phyloP scores from a whole-genome alignment of 2,797 vertebrate species.

The Poeciliopsis infans region DNA sequence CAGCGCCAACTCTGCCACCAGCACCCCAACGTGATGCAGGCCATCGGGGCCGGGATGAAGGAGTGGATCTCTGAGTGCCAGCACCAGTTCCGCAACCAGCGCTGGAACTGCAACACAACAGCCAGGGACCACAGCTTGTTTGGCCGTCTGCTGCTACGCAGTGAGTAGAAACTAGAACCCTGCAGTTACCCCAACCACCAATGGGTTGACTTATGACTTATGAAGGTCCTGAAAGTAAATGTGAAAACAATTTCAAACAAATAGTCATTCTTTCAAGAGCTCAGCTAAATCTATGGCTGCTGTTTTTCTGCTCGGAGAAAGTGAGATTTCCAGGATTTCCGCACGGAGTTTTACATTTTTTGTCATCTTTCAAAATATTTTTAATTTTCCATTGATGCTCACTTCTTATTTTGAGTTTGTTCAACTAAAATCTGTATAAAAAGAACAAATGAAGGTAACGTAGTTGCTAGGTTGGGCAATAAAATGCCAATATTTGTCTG shows the following conservation, averaged over 20 bases:
- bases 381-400: too few species aligned
- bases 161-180: constrained; percentile 78
- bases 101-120: constrained; percentile 94
- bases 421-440: too few species aligned
- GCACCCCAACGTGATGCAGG: constrained; percentile 90
- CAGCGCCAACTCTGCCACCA: constrained; percentile 95
- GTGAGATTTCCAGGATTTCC: too few species aligned
- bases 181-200: not conserved
- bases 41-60: constrained; percentile 88
- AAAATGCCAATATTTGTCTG: too few species aligned
- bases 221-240: not conserved
- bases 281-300: constrained; percentile 20
- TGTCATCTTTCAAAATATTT: too few species aligned
- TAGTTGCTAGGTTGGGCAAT: too few species aligned
- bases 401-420: too few species aligned
- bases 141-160: constrained; percentile 88
- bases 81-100: constrained; percentile 93
- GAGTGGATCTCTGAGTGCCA: constrained; percentile 96
- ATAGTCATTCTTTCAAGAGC: constrained; percentile 1
- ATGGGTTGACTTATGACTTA: constrained; percentile 15
- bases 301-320: too few species aligned
- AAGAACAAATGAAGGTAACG: too few species aligned
- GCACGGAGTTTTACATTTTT: too few species aligned
- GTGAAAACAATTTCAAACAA: constrained; percentile 18
- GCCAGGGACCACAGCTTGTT: constrained; percentile 90